A percentile compares a stretch with the other conserved stretches of the same genome.
Conservation (phyloP, 2,888 invertebrate species). For the Pediacus dermestoides region DNA sequence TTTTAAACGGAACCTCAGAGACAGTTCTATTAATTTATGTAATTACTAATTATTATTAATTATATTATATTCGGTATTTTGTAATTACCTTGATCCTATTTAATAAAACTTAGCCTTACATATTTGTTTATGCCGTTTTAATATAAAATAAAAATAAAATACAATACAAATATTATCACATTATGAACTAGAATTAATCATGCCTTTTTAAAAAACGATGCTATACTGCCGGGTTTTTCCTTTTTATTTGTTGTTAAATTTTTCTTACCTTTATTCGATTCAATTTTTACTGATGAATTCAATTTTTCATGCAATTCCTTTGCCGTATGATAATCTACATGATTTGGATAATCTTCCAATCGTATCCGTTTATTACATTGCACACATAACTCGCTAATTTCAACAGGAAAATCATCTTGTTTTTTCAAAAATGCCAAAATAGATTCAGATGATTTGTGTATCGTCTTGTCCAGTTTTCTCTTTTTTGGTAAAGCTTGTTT, state of each 20-base stretch:
- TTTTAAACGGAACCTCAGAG: too few relatives aligned
- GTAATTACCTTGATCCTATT: too few relatives aligned
- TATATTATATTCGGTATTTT: too few relatives aligned
- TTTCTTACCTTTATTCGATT: conserved; percentile 1
- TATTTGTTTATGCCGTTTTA: too few relatives aligned
- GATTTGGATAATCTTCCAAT: conserved; percentile 59
- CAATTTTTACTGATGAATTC: conserved; percentile 44
- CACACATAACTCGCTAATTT: conserved; percentile 51
- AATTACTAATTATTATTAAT: too few relatives aligned
- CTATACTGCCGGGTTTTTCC: conserved; percentile 20
- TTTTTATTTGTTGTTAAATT: conserved; percentile 11
- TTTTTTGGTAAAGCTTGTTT: conserved; percentile 19
- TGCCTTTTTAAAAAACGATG: conserved; percentile 25
- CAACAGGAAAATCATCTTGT: conserved; percentile 22
- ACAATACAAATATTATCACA: too few relatives aligned
- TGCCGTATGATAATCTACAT: conserved; percentile 83
- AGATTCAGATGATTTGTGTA: conserved; percentile 8
- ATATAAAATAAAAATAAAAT: too few relatives aligned
- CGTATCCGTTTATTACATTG: conserved; percentile 63
- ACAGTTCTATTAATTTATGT: too few relatives aligned
- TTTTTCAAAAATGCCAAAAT: conserved; percentile 34
- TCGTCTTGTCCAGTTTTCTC: conserved; percentile 18
- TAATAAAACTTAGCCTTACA: too few relatives aligned
- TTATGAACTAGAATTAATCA: too few relatives aligned
- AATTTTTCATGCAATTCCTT: conserved; percentile 67